Percentiles rank a stretch among this genome's conserved stretches.
Conservation (phyloP, 2,113 vertebrate genomes). For the Rhinolophus ferrumequinum region DNA sequence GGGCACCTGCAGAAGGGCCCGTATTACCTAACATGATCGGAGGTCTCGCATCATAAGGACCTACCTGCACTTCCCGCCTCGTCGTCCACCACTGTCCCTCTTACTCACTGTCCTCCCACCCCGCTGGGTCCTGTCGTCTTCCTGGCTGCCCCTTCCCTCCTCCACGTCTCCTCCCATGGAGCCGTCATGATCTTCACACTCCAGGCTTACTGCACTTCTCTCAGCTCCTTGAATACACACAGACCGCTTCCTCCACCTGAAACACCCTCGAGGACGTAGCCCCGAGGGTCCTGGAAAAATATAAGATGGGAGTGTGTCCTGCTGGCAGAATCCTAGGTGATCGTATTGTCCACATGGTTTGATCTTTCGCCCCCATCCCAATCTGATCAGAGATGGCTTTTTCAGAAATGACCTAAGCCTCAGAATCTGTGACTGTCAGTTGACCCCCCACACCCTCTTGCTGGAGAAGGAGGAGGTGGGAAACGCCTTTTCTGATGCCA, state of each 20-base stretch:
- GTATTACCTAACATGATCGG: not conserved
- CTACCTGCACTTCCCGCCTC: not conserved
- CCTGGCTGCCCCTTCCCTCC: not conserved
- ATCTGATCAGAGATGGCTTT: not conserved
- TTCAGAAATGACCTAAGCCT: not conserved
- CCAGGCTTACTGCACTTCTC: not conserved
- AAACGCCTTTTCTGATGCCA: not conserved
- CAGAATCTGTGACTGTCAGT: not conserved
- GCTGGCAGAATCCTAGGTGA: not conserved
- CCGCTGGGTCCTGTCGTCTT: not conserved
- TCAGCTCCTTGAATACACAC: not conserved
- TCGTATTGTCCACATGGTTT: not conserved
- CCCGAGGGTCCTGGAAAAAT: not conserved
- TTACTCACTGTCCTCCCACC: not conserved
- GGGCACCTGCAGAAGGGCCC: not conserved
- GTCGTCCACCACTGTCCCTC: too few species aligned
- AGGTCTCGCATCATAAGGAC: not conserved
- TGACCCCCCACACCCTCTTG: not conserved
- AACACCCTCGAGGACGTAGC: not conserved
- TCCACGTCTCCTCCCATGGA: rapidly evolving
- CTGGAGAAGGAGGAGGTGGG: not conserved
- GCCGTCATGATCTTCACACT: not conserved
- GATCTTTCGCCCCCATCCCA: not conserved
- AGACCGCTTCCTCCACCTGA: not conserved
- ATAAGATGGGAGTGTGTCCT: not conserved